A percentile compares a stretch with the other conserved stretches of the same genome.
phyloP scores from a whole-genome alignment of 1,140 invertebrate species.

The Drosophila lini region DNA sequence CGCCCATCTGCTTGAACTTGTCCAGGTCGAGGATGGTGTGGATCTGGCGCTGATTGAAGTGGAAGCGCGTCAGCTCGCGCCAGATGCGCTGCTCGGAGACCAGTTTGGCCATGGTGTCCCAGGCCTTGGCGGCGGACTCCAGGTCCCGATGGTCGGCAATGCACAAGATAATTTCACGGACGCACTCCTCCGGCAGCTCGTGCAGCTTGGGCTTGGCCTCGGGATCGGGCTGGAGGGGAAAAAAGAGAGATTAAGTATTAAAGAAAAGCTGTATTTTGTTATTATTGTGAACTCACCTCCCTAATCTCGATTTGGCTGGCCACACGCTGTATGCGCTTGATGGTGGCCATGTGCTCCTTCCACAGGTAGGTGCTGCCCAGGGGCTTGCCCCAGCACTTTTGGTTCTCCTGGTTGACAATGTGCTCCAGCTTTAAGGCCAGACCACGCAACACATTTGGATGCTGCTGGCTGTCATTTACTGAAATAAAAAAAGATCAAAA shows the following conservation, averaged over 20 bases:
- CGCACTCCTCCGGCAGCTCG: slow-evolving; percentile 96
- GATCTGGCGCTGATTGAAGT: slow-evolving; percentile 95
- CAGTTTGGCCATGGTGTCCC: slow-evolving; percentile 90
- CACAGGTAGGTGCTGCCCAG: slow-evolving; percentile 94
- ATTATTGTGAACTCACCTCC: slow-evolving; percentile 85
- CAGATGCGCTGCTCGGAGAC: slow-evolving; percentile 96
- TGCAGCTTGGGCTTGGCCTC: slow-evolving; percentile 93
- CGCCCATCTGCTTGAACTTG: slow-evolving; percentile 84
- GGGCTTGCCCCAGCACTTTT: slow-evolving; percentile 93
- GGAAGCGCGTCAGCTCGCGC: slow-evolving; percentile 95
- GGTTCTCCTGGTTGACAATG: slow-evolving; percentile 87
- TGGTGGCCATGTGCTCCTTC: slow-evolving; percentile 93
- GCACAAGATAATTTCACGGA: slow-evolving; percentile 94
- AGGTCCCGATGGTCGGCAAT: slow-evolving; percentile 97
- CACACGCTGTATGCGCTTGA: slow-evolving; percentile 93
- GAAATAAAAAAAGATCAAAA: background rate
- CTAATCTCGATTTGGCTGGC: slow-evolving; percentile 91
- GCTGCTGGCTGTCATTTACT: slow-evolving; percentile 95
- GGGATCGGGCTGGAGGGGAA: slow-evolving; percentile 88
- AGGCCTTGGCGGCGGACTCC: slow-evolving; percentile 87
- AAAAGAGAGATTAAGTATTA: background rate
- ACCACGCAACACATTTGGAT: slow-evolving; percentile 92
- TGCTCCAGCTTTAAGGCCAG: slow-evolving; percentile 91
- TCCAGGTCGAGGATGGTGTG: slow-evolving; percentile 87
- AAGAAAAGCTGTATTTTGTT: background rate